Base-by-base conservation (phyloP, 2,888 invertebrate genomes). In the Meiosimyza platycephala region DNA sequence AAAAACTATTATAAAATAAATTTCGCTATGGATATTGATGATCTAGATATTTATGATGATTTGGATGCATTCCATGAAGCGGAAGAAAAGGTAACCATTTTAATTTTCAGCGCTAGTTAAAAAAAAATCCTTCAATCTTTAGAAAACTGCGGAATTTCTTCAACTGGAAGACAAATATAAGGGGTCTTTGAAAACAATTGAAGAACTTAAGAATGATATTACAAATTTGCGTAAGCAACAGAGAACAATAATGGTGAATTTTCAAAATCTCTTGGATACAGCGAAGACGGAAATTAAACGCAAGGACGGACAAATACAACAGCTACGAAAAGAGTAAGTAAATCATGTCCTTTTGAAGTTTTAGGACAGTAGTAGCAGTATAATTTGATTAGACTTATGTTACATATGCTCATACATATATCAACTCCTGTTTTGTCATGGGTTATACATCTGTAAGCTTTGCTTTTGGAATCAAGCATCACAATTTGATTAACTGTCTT, bases 321-420 rank as follows among this genome's bases (percentile, higher is more conserved):
- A 82, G 70, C 74, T 85, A 33, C 81, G 84, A 6, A 85, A 79
- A 71, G 85, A 86, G 86, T 86, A 79, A 80, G 85, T 78, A 6
- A 6, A 2, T 57, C 18, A 28, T 28, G 11, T 64, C 28, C 6
- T 18, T 1, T 28, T 28, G 28, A 3, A 28, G 28, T 28, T 28
- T 3, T 28, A 28, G 28, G 28, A 28, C 28, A 28, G 28, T 4
- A 28, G 28, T 0, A 28, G 28, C 28, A 28, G 28, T 28, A 4
- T 28, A 4, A 28, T 28, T 28, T 28, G 28, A 4, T 28, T 28
- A 28, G 28, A 4, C 28, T 28, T 28, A 28, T 4, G 28, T 28
- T 22, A 22, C 3, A 22, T 22, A 3, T 22, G 22, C 22, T 3
- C 4, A 3, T 28, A 28, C 28, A 28, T 28, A 28, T 28, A 4